Conservation (phyloP, 2,797 vertebrate genomes). For the Poeciliopsis infans region DNA sequence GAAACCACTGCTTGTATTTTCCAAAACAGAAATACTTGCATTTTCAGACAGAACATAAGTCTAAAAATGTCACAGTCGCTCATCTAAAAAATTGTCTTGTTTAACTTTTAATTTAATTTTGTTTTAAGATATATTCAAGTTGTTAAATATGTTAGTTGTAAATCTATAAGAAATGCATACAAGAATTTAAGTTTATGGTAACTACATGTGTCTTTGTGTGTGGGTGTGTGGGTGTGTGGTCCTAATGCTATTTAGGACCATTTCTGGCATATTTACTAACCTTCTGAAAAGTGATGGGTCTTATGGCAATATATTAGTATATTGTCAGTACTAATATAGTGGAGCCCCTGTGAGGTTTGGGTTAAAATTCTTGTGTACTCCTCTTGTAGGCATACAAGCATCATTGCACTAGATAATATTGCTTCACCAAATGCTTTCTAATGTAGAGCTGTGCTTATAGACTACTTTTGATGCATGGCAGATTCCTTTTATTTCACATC, state of each 20-base stretch:
- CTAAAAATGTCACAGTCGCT: background rate
- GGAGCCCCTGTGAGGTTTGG: too few species aligned
- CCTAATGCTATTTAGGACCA: too few species aligned
- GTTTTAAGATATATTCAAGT: too few species aligned
- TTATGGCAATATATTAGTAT: too few species aligned
- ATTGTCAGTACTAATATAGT: too few species aligned
- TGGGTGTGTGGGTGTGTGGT: too few species aligned
- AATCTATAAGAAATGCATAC: background rate
- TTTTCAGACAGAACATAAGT: background rate
- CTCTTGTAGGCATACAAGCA: conserved; percentile 25
- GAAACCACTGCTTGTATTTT: background rate
- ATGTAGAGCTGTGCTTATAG: conserved; percentile 36
- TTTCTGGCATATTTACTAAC: too few species aligned
- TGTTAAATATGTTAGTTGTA: background rate
- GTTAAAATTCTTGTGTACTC: conserved; percentile 15
- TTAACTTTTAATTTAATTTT: too few species aligned
- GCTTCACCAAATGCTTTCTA: conserved; percentile 41
- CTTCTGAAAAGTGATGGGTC: too few species aligned
- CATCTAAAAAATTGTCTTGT: background rate
- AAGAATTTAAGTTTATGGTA: too few species aligned
- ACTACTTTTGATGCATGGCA: conserved; percentile 54
- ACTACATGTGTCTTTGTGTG: too few species aligned
- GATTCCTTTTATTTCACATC: conserved; percentile 62
- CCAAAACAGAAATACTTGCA: background rate
- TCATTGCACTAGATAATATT: conserved; percentile 10